These are phyloP conservation scores for Nothocercus nigrocapillus DNA, from an alignment of 2,113 vertebrate genomes.

Conservation along the genomic window DNA sequence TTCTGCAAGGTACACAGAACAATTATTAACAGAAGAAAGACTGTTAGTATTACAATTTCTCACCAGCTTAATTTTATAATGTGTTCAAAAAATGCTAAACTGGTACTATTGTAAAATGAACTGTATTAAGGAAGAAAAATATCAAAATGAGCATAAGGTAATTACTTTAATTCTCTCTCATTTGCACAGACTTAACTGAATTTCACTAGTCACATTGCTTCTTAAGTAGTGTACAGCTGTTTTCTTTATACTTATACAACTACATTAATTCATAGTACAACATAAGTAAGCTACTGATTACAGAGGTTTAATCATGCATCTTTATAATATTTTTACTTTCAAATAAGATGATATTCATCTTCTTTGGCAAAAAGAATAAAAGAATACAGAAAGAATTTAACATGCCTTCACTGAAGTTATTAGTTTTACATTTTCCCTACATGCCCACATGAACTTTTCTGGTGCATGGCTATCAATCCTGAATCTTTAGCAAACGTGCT, in stretches of 20 bases:
- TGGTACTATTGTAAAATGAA: background rate
- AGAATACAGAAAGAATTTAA: background rate
- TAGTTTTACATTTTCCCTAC: background rate
- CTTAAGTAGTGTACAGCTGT: background rate
- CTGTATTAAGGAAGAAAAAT: background rate
- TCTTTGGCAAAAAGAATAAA: background rate
- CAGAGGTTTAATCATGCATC: background rate
- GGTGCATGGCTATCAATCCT: background rate
- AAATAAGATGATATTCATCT: background rate
- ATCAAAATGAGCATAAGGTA: background rate
- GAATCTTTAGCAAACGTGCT: background rate
- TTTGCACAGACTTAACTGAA: background rate
- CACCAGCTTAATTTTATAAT: slow-evolving; percentile 24
- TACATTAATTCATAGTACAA: background rate
- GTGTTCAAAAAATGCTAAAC: slow-evolving; percentile 9
- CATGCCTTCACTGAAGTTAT: background rate
- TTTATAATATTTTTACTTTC: background rate
- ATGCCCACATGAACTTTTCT: background rate
- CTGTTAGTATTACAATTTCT: slow-evolving; percentile 27
- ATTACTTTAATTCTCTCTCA: background rate
- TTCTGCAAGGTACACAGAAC: background rate
- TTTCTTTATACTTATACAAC: background rate
- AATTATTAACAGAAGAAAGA: slow-evolving; percentile 37
- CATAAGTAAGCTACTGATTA: background rate
- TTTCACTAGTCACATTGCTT: background rate